These are phyloP conservation scores for Pseudoips prasinana DNA, from an alignment of 2,888 invertebrate genomes.

Conservation along the genomic window DNA sequence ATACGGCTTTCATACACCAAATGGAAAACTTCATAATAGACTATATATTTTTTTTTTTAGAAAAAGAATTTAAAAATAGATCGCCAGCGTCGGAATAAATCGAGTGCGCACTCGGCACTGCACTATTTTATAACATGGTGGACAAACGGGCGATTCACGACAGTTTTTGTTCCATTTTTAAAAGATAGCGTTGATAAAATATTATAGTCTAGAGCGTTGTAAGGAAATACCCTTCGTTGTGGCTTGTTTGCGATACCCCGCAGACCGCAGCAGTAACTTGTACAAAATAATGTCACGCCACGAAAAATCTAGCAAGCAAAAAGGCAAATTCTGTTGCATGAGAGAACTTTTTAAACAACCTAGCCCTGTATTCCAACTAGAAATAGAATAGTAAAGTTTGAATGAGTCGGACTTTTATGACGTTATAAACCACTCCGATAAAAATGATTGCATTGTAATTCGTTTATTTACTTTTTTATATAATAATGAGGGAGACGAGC, in stretches of 20 bases:
- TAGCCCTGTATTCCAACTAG: no score
- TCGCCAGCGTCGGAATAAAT: constrained; percentile 35
- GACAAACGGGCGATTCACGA: constrained; percentile 37
- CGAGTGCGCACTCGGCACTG: constrained; percentile 20
- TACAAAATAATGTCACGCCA: constrained; percentile 47
- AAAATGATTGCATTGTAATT: no score
- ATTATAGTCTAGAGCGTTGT: constrained; percentile 30
- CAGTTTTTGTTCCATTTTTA: constrained; percentile 32
- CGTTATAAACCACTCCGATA: no score
- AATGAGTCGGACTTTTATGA: no score
- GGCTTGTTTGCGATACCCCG: constrained; percentile 24
- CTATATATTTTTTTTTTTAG: constrained; percentile 38
- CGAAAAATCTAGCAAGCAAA: constrained; percentile 49
- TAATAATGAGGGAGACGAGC: no score
- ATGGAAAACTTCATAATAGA: constrained; percentile 52
- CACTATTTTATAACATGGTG: constrained; percentile 41
- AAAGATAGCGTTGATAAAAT: constrained; percentile 47
- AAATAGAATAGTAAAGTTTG: no score
- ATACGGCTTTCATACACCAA: constrained; percentile 26
- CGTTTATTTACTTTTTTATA: no score
- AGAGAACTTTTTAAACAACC: no score
- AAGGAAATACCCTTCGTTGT: constrained; percentile 36
- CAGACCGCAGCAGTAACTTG: constrained; percentile 39
- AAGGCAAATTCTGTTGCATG: constrained; percentile 57
- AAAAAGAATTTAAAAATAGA: constrained; percentile 41